Percentiles rank a stretch among this genome's conserved stretches.
Conservation (phyloP, 2,113 vertebrate genomes). For the Brachypodius melanocephalos region DNA sequence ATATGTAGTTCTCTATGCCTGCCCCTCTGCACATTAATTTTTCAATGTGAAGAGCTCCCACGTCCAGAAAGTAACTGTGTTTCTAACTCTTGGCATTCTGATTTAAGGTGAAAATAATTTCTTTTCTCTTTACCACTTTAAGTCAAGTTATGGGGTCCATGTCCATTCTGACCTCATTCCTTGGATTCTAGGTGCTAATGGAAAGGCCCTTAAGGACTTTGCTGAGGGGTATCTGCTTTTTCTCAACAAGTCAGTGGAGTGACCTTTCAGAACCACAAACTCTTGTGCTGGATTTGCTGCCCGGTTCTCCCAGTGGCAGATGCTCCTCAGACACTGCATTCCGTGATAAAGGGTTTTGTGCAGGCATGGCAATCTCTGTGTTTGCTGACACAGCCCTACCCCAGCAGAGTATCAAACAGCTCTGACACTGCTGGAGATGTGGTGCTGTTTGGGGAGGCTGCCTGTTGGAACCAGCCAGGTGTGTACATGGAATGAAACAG, state of each 20-base stretch:
- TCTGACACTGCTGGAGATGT: neutral
- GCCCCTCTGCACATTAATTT: neutral
- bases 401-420: neutral
- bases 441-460: neutral
- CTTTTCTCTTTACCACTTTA: neutral
- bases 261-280: neutral
- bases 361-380: neutral
- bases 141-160: neutral
- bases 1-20: neutral
- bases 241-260: neutral
- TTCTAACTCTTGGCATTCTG: neutral
- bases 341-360: neutral
- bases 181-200: neutral
- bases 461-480: neutral
- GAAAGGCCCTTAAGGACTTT: neutral
- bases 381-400: neutral
- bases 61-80: neutral
- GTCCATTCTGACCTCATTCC: neutral
- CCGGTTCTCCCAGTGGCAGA: neutral
- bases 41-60: neutral
- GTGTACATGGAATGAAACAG: neutral
- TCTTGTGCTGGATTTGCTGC: rapidly evolving
- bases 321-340: neutral
- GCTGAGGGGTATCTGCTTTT: neutral
- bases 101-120: neutral